These are phyloP conservation scores for Fissipunctia ypsillon DNA, from an alignment of 2,888 invertebrate species.

Conservation along the genomic window DNA sequence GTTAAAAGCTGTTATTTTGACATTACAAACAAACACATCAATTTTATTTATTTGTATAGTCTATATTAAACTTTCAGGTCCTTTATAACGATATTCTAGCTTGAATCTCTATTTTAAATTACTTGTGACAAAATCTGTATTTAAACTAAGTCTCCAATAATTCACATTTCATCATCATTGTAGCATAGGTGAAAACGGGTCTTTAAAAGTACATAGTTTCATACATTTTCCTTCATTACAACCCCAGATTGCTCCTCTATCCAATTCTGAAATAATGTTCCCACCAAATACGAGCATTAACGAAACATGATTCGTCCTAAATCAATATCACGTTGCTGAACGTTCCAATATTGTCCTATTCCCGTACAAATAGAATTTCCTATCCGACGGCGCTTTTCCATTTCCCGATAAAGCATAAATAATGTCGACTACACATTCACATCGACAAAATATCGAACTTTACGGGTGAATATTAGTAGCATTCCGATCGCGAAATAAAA, in stretches of 20 bases:
- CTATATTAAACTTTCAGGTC: no score
- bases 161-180: no score
- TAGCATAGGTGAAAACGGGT: no score
- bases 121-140: no score
- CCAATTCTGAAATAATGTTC: slow-evolving; percentile 14
- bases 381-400: slow-evolving; percentile 43
- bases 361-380: slow-evolving; percentile 60
- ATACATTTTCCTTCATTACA: background rate
- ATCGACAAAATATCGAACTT: slow-evolving; percentile 20
- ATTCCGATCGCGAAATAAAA: slow-evolving; percentile 1
- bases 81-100: no score
- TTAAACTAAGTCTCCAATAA: no score
- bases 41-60: no score
- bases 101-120: no score
- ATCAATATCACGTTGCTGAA: slow-evolving; percentile 50
- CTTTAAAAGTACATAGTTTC: background rate
- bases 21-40: no score
- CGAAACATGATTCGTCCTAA: slow-evolving; percentile 44
- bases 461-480: slow-evolving; percentile 10
- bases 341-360: slow-evolving; percentile 46
- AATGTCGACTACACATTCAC: slow-evolving; percentile 36
- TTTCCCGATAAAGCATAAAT: slow-evolving; percentile 56
- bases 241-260: background rate
- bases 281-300: slow-evolving; percentile 37
- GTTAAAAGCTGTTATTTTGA: no score